phyloP scores from a whole-genome alignment of 2,113 vertebrate genomes.

The Microcebus lehilahytsara region DNA sequence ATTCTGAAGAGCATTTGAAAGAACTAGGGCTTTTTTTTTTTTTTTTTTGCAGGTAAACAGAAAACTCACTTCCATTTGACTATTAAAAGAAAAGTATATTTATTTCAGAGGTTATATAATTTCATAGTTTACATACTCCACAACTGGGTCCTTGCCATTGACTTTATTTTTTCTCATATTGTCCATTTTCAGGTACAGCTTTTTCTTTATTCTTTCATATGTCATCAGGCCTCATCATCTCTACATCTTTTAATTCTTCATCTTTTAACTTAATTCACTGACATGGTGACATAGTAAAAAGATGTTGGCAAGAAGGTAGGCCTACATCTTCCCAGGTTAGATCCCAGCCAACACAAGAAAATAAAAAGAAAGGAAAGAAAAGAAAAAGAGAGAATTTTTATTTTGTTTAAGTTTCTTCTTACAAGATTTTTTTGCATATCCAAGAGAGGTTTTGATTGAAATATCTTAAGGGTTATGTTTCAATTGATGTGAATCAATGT shows the following conservation, averaged over 20 bases:
- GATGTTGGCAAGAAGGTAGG: not conserved
- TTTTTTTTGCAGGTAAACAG: not conserved
- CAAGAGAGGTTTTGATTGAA: not conserved
- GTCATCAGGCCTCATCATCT: not conserved
- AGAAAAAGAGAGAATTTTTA: not conserved
- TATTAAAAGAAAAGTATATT: not conserved
- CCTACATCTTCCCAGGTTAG: not conserved
- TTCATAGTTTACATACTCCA: not conserved
- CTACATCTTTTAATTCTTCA: not conserved
- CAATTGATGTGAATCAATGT: not conserved
- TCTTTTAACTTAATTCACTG: not conserved
- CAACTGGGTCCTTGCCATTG: rapidly evolving
- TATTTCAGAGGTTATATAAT: not conserved
- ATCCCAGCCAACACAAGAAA: not conserved
- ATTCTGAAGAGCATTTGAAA: not conserved
- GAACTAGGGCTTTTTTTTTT: not conserved
- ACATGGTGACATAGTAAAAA: not conserved
- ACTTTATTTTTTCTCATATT: not conserved
- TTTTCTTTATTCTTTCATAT: not conserved
- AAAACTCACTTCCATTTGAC: not conserved
- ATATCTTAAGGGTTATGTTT: not conserved
- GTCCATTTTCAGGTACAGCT: not conserved
- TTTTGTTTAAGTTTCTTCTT: not conserved
- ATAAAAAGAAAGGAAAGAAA: no score
- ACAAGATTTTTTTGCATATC: not conserved